These are phyloP conservation scores for Pachycephala philippinensis DNA, from an alignment of 2,113 vertebrate species.

Conservation along the genomic window DNA sequence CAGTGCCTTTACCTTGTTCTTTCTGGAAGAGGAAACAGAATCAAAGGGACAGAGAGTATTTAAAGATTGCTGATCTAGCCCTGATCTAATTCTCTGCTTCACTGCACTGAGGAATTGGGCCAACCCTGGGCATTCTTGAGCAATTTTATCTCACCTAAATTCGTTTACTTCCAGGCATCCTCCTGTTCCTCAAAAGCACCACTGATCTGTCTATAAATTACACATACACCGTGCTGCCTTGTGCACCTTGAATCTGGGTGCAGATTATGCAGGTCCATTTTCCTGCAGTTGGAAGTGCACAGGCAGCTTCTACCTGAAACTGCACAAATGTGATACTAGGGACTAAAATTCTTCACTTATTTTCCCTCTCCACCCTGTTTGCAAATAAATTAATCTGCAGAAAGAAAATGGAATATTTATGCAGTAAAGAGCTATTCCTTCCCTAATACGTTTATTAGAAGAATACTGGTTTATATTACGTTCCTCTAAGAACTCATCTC, in stretches of 20 bases:
- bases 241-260: neutral
- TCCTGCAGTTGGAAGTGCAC: neutral
- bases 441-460: neutral
- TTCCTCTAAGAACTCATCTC: neutral
- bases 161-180: neutral
- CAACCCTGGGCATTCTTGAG: neutral
- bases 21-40: neutral
- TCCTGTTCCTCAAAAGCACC: neutral
- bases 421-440: neutral
- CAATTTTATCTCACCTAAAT: neutral
- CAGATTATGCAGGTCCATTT: neutral
- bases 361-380: neutral
- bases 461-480: accelerated
- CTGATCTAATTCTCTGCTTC: neutral
- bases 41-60: neutral
- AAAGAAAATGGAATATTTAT: neutral
- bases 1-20: neutral
- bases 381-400: neutral
- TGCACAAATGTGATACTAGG: neutral
- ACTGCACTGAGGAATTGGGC: neutral
- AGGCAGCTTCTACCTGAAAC: neutral
- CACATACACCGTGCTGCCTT: neutral
- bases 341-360: neutral
- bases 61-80: neutral
- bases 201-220: neutral